Conservation (phyloP, 2,797 vertebrate genomes). For the Gastrophryne carolinensis region DNA sequence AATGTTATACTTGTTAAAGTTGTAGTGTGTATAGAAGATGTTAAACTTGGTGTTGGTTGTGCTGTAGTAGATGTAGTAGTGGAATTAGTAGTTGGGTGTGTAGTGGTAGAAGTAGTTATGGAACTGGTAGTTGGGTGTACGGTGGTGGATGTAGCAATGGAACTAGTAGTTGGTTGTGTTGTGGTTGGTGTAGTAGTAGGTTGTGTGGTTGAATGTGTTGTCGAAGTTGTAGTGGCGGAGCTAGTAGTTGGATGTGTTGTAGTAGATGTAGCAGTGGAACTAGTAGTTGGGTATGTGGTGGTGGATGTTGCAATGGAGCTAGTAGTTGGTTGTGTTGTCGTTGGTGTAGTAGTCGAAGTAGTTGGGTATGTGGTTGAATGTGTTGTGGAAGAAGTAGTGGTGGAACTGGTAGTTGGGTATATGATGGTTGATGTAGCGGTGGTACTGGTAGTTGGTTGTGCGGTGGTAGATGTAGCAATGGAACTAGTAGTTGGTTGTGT, state of each 20-base stretch:
- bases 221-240: not conserved
- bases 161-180: too few species aligned
- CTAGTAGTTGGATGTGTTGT: not conserved
- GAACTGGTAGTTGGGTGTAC: too few species aligned
- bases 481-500: not conserved
- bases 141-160: too few species aligned
- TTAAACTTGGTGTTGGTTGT: not conserved
- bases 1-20: too few species aligned
- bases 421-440: not conserved
- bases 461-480: not conserved
- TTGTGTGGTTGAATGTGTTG: not conserved
- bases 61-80: not conserved
- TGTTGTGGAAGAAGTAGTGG: not conserved
- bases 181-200: not conserved
- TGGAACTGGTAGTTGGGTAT: not conserved
- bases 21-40: not conserved
- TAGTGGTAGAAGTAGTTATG: not conserved
- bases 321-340: not conserved
- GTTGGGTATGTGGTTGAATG: not conserved
- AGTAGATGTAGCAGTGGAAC: not conserved
- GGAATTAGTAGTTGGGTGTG: not conserved
- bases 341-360: not conserved
- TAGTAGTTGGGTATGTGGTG: not conserved
- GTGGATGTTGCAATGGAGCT: not conserved
- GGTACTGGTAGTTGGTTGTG: not conserved